phyloP scores from a whole-genome alignment of 2,113 vertebrate species.

The Enhydra lutris region DNA sequence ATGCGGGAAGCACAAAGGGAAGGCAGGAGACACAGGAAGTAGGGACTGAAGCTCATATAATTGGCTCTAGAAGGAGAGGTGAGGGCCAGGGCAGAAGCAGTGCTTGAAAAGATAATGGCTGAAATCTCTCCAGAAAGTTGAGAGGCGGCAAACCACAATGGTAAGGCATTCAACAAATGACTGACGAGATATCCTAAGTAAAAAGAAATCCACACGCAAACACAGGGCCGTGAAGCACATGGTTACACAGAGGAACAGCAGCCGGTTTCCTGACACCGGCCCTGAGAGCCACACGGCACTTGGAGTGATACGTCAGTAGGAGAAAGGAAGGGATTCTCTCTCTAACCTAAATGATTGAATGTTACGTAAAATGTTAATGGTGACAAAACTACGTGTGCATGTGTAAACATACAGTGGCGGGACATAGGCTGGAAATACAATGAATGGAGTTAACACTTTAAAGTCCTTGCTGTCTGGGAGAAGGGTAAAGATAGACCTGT shows the following conservation, averaged over 20 bases:
- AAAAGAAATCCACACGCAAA: background rate
- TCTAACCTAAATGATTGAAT: background rate
- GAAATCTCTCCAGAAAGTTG: background rate
- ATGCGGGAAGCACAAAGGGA: background rate
- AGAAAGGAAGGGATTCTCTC: background rate
- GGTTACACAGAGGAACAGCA: background rate
- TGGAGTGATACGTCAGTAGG: background rate
- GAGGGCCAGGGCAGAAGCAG: background rate
- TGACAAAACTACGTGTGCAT: background rate
- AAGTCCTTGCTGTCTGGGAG: background rate
- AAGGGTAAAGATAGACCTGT: background rate
- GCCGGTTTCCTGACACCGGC: background rate
- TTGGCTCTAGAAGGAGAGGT: background rate
- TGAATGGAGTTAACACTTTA: background rate
- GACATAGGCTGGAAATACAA: background rate
- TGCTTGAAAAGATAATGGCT: background rate
- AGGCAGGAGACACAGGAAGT: background rate
- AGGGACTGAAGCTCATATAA: rapidly evolving
- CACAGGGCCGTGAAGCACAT: too few species aligned
- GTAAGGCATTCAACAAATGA: background rate
- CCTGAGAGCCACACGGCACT: background rate
- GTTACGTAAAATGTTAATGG: background rate
- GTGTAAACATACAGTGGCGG: rapidly evolving
- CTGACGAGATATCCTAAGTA: background rate
- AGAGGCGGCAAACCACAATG: background rate